phyloP scores from a whole-genome alignment of 1,140 invertebrate species.

The Archegozetes longisetosus region DNA sequence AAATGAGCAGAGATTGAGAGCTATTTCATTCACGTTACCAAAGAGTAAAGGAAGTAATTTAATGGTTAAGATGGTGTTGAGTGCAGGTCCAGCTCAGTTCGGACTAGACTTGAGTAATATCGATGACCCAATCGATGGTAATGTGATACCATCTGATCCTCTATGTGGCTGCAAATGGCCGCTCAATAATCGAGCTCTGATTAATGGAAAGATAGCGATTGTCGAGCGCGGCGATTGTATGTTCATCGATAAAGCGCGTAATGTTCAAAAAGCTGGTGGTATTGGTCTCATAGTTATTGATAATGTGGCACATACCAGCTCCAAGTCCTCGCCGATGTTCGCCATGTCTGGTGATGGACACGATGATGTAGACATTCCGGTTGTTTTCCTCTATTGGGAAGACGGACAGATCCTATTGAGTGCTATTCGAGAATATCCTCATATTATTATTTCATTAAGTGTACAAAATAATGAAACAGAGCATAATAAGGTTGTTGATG shows the following conservation, averaged over 20 bases:
- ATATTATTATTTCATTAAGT: not conserved
- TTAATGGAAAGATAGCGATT: conserved; percentile 61
- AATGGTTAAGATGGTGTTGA: conserved; percentile 31
- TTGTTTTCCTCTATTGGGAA: conserved; percentile 71
- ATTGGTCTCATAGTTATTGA: conserved; percentile 75
- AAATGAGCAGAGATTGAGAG: conserved; percentile 17
- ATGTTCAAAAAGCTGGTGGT: conserved; percentile 64
- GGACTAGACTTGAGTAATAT: conserved; percentile 47
- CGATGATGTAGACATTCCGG: conserved; percentile 71
- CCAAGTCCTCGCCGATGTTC: conserved; percentile 60
- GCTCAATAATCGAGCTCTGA: conserved; percentile 36
- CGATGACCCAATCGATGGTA: not conserved
- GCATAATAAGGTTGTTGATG: not conserved
- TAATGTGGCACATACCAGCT: conserved; percentile 54
- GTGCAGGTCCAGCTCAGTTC: conserved; percentile 82
- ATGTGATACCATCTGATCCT: conserved; percentile 47
- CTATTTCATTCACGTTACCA: conserved; percentile 21
- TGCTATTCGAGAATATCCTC: conserved; percentile 23
- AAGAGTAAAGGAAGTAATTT: not conserved
- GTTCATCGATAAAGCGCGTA: conserved; percentile 83
- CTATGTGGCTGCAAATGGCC: conserved; percentile 48
- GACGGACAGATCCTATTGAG: conserved; percentile 51
- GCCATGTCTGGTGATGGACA: conserved; percentile 88
- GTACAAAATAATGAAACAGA: not conserved
- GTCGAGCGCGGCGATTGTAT: conserved; percentile 79